Evolutionary conservation across 2,888 invertebrate genomes (phyloP).

Genomic region (Aethes cnicana): DNA sequence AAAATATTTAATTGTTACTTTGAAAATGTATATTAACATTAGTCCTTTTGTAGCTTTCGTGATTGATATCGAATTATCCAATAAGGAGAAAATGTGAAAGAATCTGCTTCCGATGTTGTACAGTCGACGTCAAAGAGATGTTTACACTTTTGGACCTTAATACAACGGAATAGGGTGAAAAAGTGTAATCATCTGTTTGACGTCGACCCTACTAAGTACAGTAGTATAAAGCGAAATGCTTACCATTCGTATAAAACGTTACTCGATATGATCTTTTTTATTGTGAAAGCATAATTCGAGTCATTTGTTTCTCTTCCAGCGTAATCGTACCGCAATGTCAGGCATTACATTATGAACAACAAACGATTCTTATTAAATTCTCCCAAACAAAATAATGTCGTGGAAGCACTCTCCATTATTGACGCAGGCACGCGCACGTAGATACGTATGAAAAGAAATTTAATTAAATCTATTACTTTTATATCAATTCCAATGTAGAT

Average conservation of each 20-base stretch:
- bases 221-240: no score
- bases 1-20: neutral
- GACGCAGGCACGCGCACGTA: neutral
- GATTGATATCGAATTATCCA: no score
- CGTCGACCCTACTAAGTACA: no score
- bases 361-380: slow-evolving; percentile 44
- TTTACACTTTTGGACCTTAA: no score
- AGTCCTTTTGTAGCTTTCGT: no score
- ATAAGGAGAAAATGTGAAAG: no score
- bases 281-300: neutral
- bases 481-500: neutral
- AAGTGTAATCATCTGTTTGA: no score
- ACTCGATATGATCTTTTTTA: no score
- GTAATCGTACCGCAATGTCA: slow-evolving; percentile 7
- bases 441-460: slow-evolving; percentile 36
- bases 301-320: neutral
- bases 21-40: neutral
- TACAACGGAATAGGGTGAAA: no score
- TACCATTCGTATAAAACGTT: no score
- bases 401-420: slow-evolving; percentile 34
- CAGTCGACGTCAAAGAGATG: neutral
- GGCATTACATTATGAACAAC: slow-evolving; percentile 28
- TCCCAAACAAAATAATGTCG: slow-evolving; percentile 42
- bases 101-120: no score
- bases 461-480: slow-evolving; percentile 30